Conservation (phyloP, 2,113 vertebrate species). For the Anthoscopus minutus region DNA sequence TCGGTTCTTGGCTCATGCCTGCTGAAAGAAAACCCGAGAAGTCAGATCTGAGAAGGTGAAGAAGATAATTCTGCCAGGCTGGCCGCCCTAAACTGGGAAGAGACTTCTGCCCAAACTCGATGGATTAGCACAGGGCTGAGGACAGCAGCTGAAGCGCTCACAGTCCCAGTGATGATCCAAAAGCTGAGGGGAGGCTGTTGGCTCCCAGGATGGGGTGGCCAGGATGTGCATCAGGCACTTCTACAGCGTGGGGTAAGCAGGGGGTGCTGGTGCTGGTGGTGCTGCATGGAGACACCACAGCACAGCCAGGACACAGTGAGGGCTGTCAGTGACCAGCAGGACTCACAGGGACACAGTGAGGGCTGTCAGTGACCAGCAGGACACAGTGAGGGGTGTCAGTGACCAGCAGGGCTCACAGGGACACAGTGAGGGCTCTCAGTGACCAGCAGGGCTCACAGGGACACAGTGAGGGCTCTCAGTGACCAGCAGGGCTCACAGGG, state of each 20-base stretch:
- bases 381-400: rapidly evolving
- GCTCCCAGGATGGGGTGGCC: not conserved
- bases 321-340: not conserved
- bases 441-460: too few species aligned
- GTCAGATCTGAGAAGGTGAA: not conserved
- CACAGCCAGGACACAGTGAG: rapidly evolving
- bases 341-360: rapidly evolving
- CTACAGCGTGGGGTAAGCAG: rapidly evolving
- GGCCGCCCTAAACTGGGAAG: not conserved
- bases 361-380: rapidly evolving
- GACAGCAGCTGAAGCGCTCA: not conserved
- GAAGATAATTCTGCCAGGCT: not conserved
- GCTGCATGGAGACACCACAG: rapidly evolving
- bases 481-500: too few species aligned
- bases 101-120: not conserved
- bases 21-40: not conserved
- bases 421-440: rapidly evolving
- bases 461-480: rapidly evolving
- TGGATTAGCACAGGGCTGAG: not conserved
- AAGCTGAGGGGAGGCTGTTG: not conserved
- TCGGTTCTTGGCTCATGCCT: not conserved
- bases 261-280: rapidly evolving
- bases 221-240: not conserved
- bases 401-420: too few species aligned
- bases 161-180: not conserved